These are phyloP conservation scores for Clunio marinus DNA, from an alignment of 2,888 invertebrate genomes.

Conservation along the genomic window DNA sequence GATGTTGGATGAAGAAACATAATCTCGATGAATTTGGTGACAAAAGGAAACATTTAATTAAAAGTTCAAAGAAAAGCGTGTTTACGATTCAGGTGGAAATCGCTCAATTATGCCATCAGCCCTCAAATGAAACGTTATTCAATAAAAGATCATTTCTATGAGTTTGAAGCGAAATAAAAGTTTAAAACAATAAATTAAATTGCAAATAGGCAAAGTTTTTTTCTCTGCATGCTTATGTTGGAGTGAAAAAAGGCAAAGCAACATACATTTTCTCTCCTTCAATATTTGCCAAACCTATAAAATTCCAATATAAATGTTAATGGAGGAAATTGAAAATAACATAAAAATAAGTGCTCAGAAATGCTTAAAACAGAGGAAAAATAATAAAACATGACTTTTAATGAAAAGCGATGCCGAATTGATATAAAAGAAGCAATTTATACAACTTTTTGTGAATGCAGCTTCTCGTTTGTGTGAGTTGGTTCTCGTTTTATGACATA, in stretches of 20 bases:
- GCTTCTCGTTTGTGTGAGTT: not conserved
- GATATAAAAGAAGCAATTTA: constrained; percentile 25
- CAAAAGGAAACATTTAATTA: no score
- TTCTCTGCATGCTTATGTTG: not conserved
- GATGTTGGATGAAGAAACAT: no score
- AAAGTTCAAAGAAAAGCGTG: no score
- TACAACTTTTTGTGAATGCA: constrained; percentile 10
- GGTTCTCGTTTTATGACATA: not conserved
- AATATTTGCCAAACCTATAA: constrained; percentile 34
- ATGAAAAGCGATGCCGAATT: constrained; percentile 35
- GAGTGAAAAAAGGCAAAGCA: not conserved
- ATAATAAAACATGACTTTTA: constrained; percentile 32
- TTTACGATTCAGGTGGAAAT: no score
- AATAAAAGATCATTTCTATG: no score
- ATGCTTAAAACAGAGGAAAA: not conserved
- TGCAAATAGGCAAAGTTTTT: not conserved
- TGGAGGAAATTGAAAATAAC: constrained; percentile 34
- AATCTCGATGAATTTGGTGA: no score
- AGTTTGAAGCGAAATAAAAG: not conserved
- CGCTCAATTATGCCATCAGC: no score
- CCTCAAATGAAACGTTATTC: no score
- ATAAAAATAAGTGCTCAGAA: constrained; percentile 23
- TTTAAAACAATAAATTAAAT: constrained; percentile 20
- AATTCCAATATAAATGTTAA: constrained; percentile 38
- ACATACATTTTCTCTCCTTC: not conserved